Evolutionary conservation across 2,113 vertebrate species (phyloP), one percentile per base, ranked within the genome.

Genomic region (Dasyurus viverrinus): DNA sequence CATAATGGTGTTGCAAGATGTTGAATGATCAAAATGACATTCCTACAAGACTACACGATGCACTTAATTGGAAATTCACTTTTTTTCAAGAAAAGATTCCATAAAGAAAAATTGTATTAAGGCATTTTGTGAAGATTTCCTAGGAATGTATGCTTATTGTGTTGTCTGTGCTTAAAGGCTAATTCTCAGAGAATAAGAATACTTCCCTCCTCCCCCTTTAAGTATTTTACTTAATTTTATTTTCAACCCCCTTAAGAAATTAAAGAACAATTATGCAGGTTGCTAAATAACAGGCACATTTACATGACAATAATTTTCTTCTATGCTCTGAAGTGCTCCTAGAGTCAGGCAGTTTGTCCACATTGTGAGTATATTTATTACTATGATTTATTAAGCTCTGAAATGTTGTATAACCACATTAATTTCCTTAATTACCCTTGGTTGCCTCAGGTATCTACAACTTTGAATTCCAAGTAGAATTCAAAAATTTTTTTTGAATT

Each of bases 181-280:
- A 68, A 68, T 68, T 2, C 68, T 76, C 68, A 76, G 36, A 1
- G 68, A 47, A 90, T 53, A 2, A 76, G 57, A n/a, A 76, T 0
- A 90, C 11, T 30, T 48, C 7, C 48, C 48, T 6, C 48, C 48
- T 48, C 7, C 48, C 57, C 46, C 90, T 8, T 30, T 36, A 76
- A 89, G 53, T 30, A 91, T 47, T 91, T 46, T 96, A 90, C 47
- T 68, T 93, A 93, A 95, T 42, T 94, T 94, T 90, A 90, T 55
- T 55, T 46, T 68, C 46, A 94, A 91, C 52, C 52, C 60, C 26
- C 96, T 97, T 91, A 94, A 91, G 46, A 97, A 94, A 94, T 84
- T 89, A 68, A 42, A 24, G 97, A 91, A 26, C 97, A 89, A 97
- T 25, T 95, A 96, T 24, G 76, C 0, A 2, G 46, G 93, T 94